Evolutionary conservation across 2,113 vertebrate species (phyloP).

Genomic region (Lethenteron reissneri): DNA sequence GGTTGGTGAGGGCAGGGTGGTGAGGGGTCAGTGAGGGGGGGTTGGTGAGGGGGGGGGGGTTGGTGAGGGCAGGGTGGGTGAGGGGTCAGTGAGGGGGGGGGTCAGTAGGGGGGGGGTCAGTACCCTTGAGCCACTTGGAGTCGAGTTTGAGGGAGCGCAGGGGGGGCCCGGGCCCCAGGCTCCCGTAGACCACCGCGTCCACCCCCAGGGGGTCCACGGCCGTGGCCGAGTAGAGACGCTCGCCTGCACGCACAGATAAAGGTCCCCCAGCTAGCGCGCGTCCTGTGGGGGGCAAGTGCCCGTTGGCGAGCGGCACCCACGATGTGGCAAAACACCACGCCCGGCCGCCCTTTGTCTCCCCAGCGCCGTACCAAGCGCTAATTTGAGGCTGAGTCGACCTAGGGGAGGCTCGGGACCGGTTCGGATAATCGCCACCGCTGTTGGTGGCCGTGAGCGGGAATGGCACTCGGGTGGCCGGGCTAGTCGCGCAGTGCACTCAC

Average conservation of each 20-base stretch:
- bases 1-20: too few relatives aligned
- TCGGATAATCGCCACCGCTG: background rate
- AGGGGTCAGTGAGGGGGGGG: background rate
- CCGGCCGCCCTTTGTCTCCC: background rate
- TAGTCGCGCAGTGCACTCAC: background rate
- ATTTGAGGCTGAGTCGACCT: background rate
- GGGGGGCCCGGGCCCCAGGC: slow-evolving; percentile 45
- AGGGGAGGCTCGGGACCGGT: background rate
- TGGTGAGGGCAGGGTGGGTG: background rate
- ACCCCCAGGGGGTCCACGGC: slow-evolving; percentile 71
- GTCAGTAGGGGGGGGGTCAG: slow-evolving; percentile 13
- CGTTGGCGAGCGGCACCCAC: background rate
- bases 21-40: background rate
- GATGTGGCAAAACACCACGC: background rate
- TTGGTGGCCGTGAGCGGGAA: background rate
- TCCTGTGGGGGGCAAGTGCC: background rate
- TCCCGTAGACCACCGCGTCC: slow-evolving; percentile 63
- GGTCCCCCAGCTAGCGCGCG: background rate
- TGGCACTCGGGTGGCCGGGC: background rate
- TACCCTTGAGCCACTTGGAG: slow-evolving; percentile 82
- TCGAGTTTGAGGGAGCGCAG: slow-evolving; percentile 67
- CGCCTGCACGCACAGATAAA: slow-evolving; percentile 24
- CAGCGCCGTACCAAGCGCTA: background rate
- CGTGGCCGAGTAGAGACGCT: slow-evolving; percentile 64
- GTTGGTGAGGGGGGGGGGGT: background rate